A percentile compares a stretch with the other conserved stretches of the same genome.
Conservation (phyloP, 2,888 invertebrate species). For the Nowickia ferox region DNA sequence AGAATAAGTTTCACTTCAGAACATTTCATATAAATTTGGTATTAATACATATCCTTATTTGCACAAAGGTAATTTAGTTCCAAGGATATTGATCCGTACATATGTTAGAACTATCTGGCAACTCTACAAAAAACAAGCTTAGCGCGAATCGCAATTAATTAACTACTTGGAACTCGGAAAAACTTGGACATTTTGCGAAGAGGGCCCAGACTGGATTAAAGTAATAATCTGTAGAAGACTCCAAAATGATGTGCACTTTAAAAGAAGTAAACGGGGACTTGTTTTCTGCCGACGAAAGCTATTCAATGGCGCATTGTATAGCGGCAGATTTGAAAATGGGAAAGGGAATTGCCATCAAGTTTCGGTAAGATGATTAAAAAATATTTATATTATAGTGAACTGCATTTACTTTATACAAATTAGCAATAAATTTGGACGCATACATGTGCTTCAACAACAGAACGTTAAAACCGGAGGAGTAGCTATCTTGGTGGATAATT, state of each 20-base stretch:
- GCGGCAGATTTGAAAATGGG: constrained; percentile 85
- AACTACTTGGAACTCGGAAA: no score
- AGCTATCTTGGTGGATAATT: constrained; percentile 82
- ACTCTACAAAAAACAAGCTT: no score
- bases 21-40: no score
- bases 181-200: no score
- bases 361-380: constrained; percentile 75
- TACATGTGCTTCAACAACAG: constrained; percentile 77
- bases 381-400: background rate
- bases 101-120: no score
- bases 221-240: background rate
- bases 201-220: no score
- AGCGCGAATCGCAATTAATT: no score
- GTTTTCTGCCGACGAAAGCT: constrained; percentile 83
- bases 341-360: constrained; percentile 84
- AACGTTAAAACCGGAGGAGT: constrained; percentile 83
- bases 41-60: no score
- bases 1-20: no score
- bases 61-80: no score
- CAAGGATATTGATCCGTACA: no score
- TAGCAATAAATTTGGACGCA: constrained; percentile 80
- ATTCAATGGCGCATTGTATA: constrained; percentile 85
- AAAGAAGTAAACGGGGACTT: constrained; percentile 84
- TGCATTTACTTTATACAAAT: background rate
- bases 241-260: constrained; percentile 69